Conservation (phyloP, 2,797 vertebrate species). For the Aphelocoma californica region DNA sequence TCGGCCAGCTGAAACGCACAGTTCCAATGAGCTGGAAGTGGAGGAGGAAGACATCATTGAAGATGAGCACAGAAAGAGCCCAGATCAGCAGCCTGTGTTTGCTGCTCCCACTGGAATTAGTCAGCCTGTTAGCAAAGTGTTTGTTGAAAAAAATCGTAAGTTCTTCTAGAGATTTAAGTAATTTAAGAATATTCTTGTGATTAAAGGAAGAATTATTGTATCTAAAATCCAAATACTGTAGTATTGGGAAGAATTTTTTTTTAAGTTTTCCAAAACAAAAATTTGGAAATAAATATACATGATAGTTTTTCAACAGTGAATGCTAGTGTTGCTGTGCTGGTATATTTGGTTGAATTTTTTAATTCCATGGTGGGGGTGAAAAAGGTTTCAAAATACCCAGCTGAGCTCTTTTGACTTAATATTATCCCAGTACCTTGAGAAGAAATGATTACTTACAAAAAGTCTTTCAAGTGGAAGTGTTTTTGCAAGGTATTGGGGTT, state of each 20-base stretch:
- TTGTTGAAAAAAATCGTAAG: constrained; percentile 93
- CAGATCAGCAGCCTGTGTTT: constrained; percentile 84
- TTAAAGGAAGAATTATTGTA: background rate
- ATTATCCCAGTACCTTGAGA: background rate
- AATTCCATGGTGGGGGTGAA: background rate
- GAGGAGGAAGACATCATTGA: constrained; percentile 93
- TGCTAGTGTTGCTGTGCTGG: background rate
- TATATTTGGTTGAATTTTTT: background rate
- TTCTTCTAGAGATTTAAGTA: constrained; percentile 18
- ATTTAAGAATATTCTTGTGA: background rate
- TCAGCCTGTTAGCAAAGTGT: constrained; percentile 91
- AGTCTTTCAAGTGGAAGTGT: background rate
- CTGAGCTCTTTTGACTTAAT: background rate
- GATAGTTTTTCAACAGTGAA: background rate
- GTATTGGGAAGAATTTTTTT: background rate
- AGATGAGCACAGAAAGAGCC: constrained; percentile 73
- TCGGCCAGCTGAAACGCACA: constrained; percentile 74
- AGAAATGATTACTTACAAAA: background rate
- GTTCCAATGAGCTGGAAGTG: constrained; percentile 82
- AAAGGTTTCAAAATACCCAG: background rate
- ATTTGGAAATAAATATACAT: background rate
- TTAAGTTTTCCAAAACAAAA: background rate
- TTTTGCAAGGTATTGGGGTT: background rate
- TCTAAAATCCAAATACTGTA: background rate
- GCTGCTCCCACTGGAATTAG: constrained; percentile 85